A percentile compares a stretch with the other conserved stretches of the same genome.
These are phyloP conservation scores for Drosophila mettleri DNA, from an alignment of 2,888 invertebrate species.

Conservation along the genomic window DNA sequence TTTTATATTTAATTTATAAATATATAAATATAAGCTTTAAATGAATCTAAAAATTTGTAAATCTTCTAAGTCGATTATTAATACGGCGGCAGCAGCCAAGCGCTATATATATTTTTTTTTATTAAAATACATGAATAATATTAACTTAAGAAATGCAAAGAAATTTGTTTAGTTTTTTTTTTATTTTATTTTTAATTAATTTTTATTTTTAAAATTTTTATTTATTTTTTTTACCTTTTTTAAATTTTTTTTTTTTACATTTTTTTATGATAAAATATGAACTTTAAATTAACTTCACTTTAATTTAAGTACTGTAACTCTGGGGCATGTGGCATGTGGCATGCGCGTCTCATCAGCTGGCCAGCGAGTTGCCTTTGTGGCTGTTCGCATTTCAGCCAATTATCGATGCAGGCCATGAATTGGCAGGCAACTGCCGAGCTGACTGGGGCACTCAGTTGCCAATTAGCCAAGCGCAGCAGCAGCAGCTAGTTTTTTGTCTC, in stretches of 20 bases:
- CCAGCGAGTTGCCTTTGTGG: conserved; percentile 1
- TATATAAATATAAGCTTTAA: no score
- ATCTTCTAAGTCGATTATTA: no score
- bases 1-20: no score
- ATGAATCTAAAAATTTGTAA: background rate
- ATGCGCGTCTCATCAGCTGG: conserved; percentile 24
- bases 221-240: no score
- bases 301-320: conserved; percentile 5
- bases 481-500: conserved; percentile 23
- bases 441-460: conserved; percentile 66
- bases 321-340: conserved; percentile 9
- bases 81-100: no score
- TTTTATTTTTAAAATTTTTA: no score
- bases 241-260: no score
- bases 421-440: conserved; percentile 40
- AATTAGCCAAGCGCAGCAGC: conserved; percentile 59
- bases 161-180: no score
- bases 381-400: conserved; percentile 43
- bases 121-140: no score
- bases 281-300: conserved; percentile 1
- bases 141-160: no score
- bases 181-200: background rate
- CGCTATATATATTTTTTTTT: no score
- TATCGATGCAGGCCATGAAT: conserved; percentile 57
- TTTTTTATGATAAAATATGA: no score